Percentiles rank a stretch among this genome's conserved stretches.
These are phyloP conservation scores for honey bee (Apis mellifera) DNA, from an alignment of 1,140 invertebrate genomes.

Conservation along the genomic window DNA sequence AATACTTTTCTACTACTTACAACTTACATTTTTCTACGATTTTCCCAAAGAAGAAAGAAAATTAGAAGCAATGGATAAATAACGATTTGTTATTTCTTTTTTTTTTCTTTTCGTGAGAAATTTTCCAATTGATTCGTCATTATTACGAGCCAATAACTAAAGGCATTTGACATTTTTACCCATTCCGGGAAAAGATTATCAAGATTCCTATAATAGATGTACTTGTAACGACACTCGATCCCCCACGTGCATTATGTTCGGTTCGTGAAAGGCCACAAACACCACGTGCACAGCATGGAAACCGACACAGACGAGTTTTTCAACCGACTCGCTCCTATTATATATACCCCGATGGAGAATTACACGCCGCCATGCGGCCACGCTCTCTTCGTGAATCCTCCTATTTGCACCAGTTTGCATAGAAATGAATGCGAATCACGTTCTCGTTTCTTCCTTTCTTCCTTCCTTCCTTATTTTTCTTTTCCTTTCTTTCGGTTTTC, in stretches of 20 bases:
- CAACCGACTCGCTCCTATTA: neutral
- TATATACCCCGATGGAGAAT: neutral
- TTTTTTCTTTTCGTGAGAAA: neutral
- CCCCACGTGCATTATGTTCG: conserved; percentile 1
- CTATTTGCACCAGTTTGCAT: neutral
- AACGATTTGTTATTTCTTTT: too few relatives aligned
- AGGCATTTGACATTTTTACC: neutral
- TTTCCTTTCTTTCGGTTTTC: too few relatives aligned
- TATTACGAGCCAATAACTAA: neutral
- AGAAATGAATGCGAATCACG: neutral
- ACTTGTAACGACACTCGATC: conserved; percentile 30
- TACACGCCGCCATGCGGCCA: neutral
- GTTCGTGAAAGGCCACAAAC: conserved; percentile 4
- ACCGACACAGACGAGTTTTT: conserved; percentile 13
- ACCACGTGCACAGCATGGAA: neutral
- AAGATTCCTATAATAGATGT: conserved; percentile 45
- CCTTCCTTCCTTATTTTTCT: neutral
- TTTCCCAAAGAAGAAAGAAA: too few relatives aligned
- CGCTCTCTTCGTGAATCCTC: neutral
- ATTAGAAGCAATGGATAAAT: too few relatives aligned
- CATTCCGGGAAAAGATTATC: conserved; percentile 34
- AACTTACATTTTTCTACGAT: too few relatives aligned
- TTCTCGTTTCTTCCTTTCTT: neutral
- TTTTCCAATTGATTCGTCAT: neutral
- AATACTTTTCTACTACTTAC: too few relatives aligned